Percentiles rank a stretch among this genome's conserved stretches.
Evolutionary conservation across 2,888 invertebrate species (phyloP).

Genomic region (Apamea anceps): DNA sequence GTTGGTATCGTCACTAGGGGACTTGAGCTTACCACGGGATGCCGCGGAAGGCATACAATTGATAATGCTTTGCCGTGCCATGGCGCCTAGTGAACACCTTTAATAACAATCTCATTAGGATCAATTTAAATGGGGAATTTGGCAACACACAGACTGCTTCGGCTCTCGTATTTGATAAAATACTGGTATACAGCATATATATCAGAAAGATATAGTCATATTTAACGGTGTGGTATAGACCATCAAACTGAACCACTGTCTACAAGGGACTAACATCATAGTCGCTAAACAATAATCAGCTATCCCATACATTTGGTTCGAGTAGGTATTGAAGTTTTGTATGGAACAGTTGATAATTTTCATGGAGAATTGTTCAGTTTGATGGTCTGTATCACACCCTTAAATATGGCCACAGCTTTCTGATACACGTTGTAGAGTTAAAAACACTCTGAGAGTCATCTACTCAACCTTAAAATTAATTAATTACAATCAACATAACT

Average conservation of each 20-base stretch:
- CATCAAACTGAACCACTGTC: not conserved
- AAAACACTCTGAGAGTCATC: not conserved
- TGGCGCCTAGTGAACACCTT: not conserved
- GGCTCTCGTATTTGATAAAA: not conserved
- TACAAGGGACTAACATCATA: not conserved
- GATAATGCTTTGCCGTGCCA: not conserved
- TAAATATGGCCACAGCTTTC: too few relatives aligned
- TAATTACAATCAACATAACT: not conserved
- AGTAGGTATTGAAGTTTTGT: too few relatives aligned
- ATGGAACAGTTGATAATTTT: too few relatives aligned
- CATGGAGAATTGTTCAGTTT: too few relatives aligned
- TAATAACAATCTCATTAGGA: not conserved
- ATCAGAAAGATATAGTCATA: fast-evolving
- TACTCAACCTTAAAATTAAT: not conserved
- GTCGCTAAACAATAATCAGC: not conserved
- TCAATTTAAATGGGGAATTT: not conserved
- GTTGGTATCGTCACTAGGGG: not conserved
- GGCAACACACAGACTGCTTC: slow-evolving; percentile 4
- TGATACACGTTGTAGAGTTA: too few relatives aligned
- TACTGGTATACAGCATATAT: not conserved
- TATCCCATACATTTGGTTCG: too few relatives aligned
- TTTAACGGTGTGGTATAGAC: not conserved
- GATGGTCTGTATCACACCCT: too few relatives aligned
- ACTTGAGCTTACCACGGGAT: not conserved
- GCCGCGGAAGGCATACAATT: not conserved